Evolutionary conservation across 2,888 invertebrate genomes (phyloP), one percentile per base, ranked within the genome.

Genomic region (Biston betularia): DNA sequence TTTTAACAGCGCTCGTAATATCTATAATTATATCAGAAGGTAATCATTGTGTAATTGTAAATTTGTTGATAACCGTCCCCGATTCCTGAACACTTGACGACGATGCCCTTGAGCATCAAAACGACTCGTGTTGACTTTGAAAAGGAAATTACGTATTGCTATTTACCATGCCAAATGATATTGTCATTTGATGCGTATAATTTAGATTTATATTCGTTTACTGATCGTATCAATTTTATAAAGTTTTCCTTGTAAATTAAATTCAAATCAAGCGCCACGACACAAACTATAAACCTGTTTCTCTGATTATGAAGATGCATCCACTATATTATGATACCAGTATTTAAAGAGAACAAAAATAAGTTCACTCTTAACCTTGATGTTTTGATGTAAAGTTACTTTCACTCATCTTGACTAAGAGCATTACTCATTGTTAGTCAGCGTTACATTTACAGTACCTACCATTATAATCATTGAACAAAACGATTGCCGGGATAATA

Each of bases 11-110:
- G 24, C 12, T 46, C 50, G 50, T 55, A 40, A 49, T 63, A 35
- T 64, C 42, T 46, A 50, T 55, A 48, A 59, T 63, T 65, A 54
- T 54, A 58, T 56, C 57, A 58, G 38, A 53, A 55, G 50, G 53
- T 64, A 66, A 66, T 70, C 60, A 61, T 63, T 66, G 46, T 69
- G 60, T 69, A 63, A 69, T 56, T 56, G 58, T 42, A 63, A 48
- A 59, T 70, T 70, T 67, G 4, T 38, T 55, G 63, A 64, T 70
- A 61, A 59, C 46, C 46, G 46, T 62, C 40, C 63, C 59, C 58
- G 59, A 66, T 66, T 62, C 67, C 67, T 67, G 67, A 53, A 62
- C 35, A 15, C 40, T 34, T 44, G 24, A 40, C 38, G 40, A 33
- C 49, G 40, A 8, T 42, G 63, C 59, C 67, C 67, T 68, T 68